Evolutionary conservation across 2,797 vertebrate species (phyloP), one percentile per base, ranked within the genome.

Genomic region (Crenichthys baileyi): DNA sequence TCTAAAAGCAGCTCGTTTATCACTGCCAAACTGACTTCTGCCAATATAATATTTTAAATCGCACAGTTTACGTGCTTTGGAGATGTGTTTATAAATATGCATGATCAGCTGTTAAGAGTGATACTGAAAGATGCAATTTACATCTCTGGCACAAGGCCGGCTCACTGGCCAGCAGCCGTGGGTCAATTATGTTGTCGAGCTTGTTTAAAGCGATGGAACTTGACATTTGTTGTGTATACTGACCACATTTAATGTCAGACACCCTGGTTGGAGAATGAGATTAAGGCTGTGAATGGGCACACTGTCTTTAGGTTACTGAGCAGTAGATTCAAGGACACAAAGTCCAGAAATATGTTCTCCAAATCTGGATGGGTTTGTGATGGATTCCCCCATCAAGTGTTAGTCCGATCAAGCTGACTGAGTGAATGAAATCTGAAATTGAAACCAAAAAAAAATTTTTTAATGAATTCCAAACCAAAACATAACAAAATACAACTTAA

Each of bases 41-140:
- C 79, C 41, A 29, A 4, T 65, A 24, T n/a, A 65, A 72, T 63
- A 39, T 36, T 55, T 55, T 72, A 41, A 29, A 20, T 79, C 70
- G 73, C 39, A 73, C 50, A 24, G 31, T 24, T 50, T 24, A 51
- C 51, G 53, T 58, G 71, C 56, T 44, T 50, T 53, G 26, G 75
- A 73, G 73, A 63, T 55, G 55, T 76, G 36, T 63, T 68, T 15
- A 71, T 78, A 72, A 51, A 76, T 72, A 65, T 56, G 65, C 61
- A 70, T 76, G 53, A 73, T 87, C 74, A 80, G 70, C 85, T 76
- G 55, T 87, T 78, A 82, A 80, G 70, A 73, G 68, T 55, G 73
- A 79, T 87, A 81, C 87, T 87, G 60, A 75, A 83, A 84, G 53
- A 70, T 44, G 67, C 76, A 78, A 73, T 84, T 87, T 79, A 83